Conservation (phyloP, 2,113 vertebrate genomes). For the Siphamia tubifer region DNA sequence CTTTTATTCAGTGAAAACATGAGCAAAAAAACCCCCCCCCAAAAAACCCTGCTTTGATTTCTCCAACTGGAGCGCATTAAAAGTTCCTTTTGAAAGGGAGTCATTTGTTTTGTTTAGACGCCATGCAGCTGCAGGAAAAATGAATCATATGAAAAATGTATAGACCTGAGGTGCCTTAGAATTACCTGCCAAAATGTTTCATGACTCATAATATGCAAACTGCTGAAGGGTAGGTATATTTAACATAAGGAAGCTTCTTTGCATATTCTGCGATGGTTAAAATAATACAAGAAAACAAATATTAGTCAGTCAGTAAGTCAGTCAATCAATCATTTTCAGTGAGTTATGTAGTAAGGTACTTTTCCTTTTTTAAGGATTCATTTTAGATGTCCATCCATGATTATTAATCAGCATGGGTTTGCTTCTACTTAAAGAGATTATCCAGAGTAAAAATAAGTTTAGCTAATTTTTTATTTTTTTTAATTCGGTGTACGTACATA, state of each 20-base stretch:
- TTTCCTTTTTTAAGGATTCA: neutral
- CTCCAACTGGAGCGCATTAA: slow-evolving; percentile 10
- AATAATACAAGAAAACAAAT: slow-evolving; percentile 36
- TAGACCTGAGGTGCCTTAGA: slow-evolving; percentile 68
- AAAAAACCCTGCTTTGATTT: slow-evolving; percentile 6
- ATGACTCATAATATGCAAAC: slow-evolving; percentile 75
- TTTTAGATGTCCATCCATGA: neutral
- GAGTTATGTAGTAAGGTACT: neutral
- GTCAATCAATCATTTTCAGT: slow-evolving; percentile 5
- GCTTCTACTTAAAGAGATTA: too few relatives aligned
- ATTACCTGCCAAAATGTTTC: slow-evolving; percentile 80
- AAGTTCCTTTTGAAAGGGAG: slow-evolving; percentile 32
- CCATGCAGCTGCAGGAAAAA: slow-evolving; percentile 58
- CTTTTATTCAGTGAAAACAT: neutral
- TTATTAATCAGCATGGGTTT: slow-evolving; percentile 8
- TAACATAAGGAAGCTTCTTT: slow-evolving; percentile 16
- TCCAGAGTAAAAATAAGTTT: too few relatives aligned
- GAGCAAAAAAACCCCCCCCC: too few relatives aligned
- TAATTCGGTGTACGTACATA: too few relatives aligned
- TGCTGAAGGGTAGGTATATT: slow-evolving; percentile 60
- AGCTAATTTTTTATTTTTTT: too few relatives aligned
- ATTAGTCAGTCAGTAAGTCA: slow-evolving; percentile 14
- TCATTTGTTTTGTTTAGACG: slow-evolving; percentile 75
- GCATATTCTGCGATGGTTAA: slow-evolving; percentile 28
- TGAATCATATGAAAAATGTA: slow-evolving; percentile 77